phyloP scores from a whole-genome alignment of 2,797 vertebrate species.

The Eupleurogrammus muticus region DNA sequence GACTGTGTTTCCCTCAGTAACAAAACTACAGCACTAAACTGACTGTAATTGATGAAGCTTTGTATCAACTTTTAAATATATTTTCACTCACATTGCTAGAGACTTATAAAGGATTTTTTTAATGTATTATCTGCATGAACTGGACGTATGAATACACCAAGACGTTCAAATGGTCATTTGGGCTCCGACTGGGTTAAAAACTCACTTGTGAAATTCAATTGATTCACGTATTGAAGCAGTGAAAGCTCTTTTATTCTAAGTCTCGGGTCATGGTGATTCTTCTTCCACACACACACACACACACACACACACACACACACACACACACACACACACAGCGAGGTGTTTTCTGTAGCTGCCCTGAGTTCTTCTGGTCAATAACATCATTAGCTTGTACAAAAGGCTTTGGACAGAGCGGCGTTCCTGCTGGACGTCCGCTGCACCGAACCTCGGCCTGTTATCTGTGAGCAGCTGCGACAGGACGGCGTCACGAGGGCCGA shows the following conservation, averaged over 20 bases:
- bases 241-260: not conserved
- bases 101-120: no score
- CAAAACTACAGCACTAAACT: no score
- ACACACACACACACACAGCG: not conserved
- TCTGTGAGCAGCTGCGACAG: slow-evolving; percentile 60
- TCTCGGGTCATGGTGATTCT: not conserved
- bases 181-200: no score
- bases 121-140: no score
- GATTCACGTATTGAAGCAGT: not conserved
- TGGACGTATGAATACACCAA: no score
- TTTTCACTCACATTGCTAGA: no score
- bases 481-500: slow-evolving; percentile 63
- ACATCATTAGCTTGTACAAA: slow-evolving; percentile 19
- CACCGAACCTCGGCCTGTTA: slow-evolving; percentile 44
- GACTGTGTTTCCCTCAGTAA: no score
- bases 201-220: not conserved
- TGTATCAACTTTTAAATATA: no score
- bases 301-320: no score
- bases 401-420: slow-evolving; percentile 19
- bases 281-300: no score
- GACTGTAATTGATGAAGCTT: no score
- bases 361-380: slow-evolving; percentile 21
- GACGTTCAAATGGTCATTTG: no score
- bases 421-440: slow-evolving; percentile 31
- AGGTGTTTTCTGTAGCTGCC: not conserved